Evolutionary conservation across 2,888 invertebrate genomes (phyloP), one percentile per base, ranked within the genome.

Genomic region (Hetaerina titia): DNA sequence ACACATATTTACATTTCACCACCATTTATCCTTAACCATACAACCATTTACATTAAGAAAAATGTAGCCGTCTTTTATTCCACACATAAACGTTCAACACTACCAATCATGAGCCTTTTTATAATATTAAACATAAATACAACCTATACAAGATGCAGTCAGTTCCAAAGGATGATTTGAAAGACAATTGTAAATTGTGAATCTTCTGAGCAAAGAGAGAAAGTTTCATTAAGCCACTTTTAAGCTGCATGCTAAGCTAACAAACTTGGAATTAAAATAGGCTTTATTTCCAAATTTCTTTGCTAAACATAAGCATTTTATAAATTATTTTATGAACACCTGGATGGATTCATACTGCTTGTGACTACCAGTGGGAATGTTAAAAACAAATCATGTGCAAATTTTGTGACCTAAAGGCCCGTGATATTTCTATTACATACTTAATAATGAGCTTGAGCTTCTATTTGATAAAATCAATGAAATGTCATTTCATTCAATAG

Each of bases 301-400:
- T 92, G 45, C 69, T 69, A 17, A 22, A 56, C 64, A 69, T 25
- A 69, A 69, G 64, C 64, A 92, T 45, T 69, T 13, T 56, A 45
- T 92, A 69, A 45, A 92, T 56, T 69, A 56, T 19, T 74, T 69
- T 69, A 90, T 45, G 60, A 90, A 90, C 31, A 63, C 56, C 69
- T 74, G 69, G 64, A 92, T 69, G 63, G 45, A 92, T 92, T 64
- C 22, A 69, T 64, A 69, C 45, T 69, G 69, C 25, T 69, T 69
- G 57, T 13, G 56, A 56, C 13, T 92, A 69, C 56, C 57, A 92
- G 56, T 13, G 56, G 92, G 92, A 92, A 92, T 92, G 92, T 92
- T 92, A 74, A 69, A 92, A 92, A 92, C 69, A 64, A 92, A 92
- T 45, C 1, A n/a, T 69, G 69, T 92, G 92, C 92, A 92, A 92